Base-by-base conservation (phyloP, 2,113 vertebrate genomes). In the Sapayoa aenigma region DNA sequence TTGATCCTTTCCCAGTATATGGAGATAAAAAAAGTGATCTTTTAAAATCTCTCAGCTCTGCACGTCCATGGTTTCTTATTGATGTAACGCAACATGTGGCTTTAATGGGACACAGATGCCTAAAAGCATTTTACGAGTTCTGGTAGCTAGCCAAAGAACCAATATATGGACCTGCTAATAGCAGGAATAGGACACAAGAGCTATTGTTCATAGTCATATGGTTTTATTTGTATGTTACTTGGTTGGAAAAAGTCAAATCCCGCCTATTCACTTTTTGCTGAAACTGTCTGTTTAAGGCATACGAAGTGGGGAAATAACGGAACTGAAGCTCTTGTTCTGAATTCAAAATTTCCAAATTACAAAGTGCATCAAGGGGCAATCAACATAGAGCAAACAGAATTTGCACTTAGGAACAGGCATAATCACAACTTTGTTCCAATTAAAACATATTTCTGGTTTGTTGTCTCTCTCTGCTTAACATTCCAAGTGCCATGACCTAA, bases 91-190 rank as follows among this genome's bases (percentile, higher is more conserved):
- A 94, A 89, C 96, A 96, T 95, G 91, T 95, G 95, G 89, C 80
- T 87, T 92, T 96, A 97, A 97, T 97, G 73, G 80, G 80, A 95
- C 44, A 52, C 96, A 97, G 91, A 76, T 97, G 96, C 91, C 62
- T 95, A 82, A 96, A 95, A 95, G 84, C 89, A 82, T 89, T 97
- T 95, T 94, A 92, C 27, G 87, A 89, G 91, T 52, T 75, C 69
- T 96, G 95, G 73, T 96, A 76, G 74, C 53, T 53, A 87, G 94
- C 92, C 93, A 95, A 72, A 96, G 62, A 80, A 87, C 31, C 80
- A 92, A 84, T 96, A 94, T 95, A 96, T 87, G 92, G 90, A 94
- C 83, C 68, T 84, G 72, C 56, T 81, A 96, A 95, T 16, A 92
- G 53, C 68, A 76, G 73, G 53, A 92, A 47, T 3, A 65, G 83